These are phyloP conservation scores for Stichopus horrens DNA, from an alignment of 53 echinoderm and acorn worm genomes.

Conservation along the genomic window DNA sequence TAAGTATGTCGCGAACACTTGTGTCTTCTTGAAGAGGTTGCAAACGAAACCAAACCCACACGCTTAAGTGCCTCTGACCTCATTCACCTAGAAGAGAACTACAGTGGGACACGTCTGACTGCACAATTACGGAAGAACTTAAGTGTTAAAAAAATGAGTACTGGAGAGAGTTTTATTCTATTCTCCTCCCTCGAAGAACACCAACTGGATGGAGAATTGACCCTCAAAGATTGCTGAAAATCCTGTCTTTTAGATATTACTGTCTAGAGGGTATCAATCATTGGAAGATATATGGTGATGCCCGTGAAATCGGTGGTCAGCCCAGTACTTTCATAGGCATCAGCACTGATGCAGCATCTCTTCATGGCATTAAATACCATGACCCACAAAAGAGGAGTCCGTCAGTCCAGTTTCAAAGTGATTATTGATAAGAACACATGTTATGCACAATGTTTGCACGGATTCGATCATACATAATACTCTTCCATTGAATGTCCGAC, in stretches of 20 bases:
- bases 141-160: constrained; percentile 31
- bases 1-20: no score
- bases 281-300: constrained; percentile 58
- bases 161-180: constrained; percentile 47
- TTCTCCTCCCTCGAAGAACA: constrained; percentile 54
- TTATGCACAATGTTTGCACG: constrained; percentile 50
- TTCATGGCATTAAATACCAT: constrained; percentile 51
- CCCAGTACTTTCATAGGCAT: constrained; percentile 55
- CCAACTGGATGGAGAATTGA: constrained; percentile 61
- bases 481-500: neutral
- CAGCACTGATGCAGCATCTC: constrained; percentile 51
- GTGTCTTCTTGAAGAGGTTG: neutral
- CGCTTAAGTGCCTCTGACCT: constrained; percentile 38
- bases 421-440: constrained; percentile 16
- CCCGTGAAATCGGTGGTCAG: constrained; percentile 61
- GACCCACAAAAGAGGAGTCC: constrained; percentile 35
- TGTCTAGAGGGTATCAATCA: constrained; percentile 15
- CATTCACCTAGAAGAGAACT: constrained; percentile 9
- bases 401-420: neutral
- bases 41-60: constrained; percentile 11
- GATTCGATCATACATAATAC: constrained; percentile 14
- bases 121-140: constrained; percentile 6
- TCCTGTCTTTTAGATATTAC: constrained; percentile 52
- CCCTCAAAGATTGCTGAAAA: constrained; percentile 46
- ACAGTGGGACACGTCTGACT: constrained; percentile 2